phyloP scores from a whole-genome alignment of 2,888 invertebrate species.

The Xestia xanthographa region DNA sequence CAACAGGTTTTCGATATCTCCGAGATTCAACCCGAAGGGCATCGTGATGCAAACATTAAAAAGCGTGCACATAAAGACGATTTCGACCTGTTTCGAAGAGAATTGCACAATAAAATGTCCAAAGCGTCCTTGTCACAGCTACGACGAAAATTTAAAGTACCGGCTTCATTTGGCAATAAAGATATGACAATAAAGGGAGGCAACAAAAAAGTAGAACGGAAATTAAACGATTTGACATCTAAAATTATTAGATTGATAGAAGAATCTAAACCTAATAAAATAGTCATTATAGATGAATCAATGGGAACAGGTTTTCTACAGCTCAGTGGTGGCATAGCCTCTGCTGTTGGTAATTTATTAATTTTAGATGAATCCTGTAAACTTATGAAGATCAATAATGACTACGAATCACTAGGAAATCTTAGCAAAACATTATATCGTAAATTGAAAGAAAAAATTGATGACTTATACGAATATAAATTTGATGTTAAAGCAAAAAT shows the following conservation, averaged over 20 bases:
- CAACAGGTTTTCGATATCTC: slow-evolving; percentile 40
- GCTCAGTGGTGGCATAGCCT: slow-evolving; percentile 39
- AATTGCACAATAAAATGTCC: background rate
- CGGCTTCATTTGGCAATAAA: slow-evolving; percentile 51
- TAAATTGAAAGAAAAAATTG: slow-evolving; percentile 19
- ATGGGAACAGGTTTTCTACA: slow-evolving; percentile 26
- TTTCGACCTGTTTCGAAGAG: slow-evolving; percentile 12
- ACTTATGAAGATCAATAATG: slow-evolving; percentile 29
- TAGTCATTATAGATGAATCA: slow-evolving; percentile 35
- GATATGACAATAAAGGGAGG: slow-evolving; percentile 43
- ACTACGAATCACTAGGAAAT: slow-evolving; percentile 12
- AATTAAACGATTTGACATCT: slow-evolving; percentile 18
- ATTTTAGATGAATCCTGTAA: slow-evolving; percentile 18
- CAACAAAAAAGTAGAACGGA: slow-evolving; percentile 21
- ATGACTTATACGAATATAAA: slow-evolving; percentile 33
- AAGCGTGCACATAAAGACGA: too few relatives aligned
- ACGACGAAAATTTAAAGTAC: slow-evolving; percentile 34
- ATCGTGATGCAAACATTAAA: slow-evolving; percentile 29
- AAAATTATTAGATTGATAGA: slow-evolving; percentile 15
- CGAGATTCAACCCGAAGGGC: slow-evolving; percentile 16
- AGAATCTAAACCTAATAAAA: slow-evolving; percentile 1
- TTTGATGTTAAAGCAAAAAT: slow-evolving; percentile 26
- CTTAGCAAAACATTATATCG: slow-evolving; percentile 31
- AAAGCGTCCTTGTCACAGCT: background rate
- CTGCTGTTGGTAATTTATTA: slow-evolving; percentile 55